Evolutionary conservation across 1,140 invertebrate species (phyloP).

Genomic region (Drosophila sturtevanti): DNA sequence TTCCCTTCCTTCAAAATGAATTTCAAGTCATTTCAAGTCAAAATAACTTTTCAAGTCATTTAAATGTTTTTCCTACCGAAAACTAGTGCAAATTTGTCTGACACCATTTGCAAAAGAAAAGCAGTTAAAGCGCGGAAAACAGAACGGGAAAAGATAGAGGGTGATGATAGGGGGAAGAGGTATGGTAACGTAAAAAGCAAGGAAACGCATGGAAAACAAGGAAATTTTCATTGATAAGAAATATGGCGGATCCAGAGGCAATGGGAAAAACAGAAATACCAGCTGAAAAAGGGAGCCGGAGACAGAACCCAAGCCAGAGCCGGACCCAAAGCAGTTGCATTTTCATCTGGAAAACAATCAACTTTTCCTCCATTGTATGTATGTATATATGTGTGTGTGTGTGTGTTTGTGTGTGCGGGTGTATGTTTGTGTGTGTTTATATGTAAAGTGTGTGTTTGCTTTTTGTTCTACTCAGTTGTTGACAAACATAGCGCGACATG

Average conservation of each 20-base stretch:
- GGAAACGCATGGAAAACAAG: background rate
- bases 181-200: background rate
- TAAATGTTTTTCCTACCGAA: too few species aligned
- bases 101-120: background rate
- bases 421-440: background rate
- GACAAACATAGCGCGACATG: slow-evolving; percentile 71
- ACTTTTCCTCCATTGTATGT: slow-evolving; percentile 53
- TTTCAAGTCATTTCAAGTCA: too few species aligned
- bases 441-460: slow-evolving; percentile 4
- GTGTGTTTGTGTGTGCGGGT: background rate
- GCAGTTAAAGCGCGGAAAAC: background rate
- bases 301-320: slow-evolving; percentile 2
- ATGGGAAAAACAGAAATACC: background rate
- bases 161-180: too few species aligned
- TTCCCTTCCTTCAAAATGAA: too few species aligned
- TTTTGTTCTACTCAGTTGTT: slow-evolving; percentile 53
- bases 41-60: too few species aligned
- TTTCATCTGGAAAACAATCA: slow-evolving; percentile 61
- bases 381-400: background rate
- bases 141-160: background rate
- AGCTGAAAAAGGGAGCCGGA: slow-evolving; percentile 1
- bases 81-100: background rate
- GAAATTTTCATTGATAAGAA: slow-evolving; percentile 10
- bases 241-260: background rate
- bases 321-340: slow-evolving; percentile 21